Evolutionary conservation across 30 jellyfish, hydroid and myxozoan genomes (phyloP), one percentile per base, ranked within the genome.

Genomic region (Nemopilema nomurai): DNA sequence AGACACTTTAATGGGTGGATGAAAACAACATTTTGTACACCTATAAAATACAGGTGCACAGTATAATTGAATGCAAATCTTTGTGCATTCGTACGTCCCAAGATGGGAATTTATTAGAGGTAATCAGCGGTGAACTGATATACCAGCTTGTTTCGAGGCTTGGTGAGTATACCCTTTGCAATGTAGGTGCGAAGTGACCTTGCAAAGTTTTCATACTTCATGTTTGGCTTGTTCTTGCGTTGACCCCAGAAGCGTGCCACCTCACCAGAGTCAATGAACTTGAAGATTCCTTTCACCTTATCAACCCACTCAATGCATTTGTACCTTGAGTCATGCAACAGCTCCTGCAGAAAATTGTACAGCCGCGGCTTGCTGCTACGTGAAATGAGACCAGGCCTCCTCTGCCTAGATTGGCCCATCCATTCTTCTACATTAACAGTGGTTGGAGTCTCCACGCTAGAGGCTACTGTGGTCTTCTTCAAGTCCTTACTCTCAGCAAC

Each of bases 161-260:
- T 93, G 50, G 86, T 87, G 80, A 93, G 69, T 30, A 93, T 88
- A 19, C 97, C 97, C 51, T 88, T 87, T 41, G 98, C 98, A 49
- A 88, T 86, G 87, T 93, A 93, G 20, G 97, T 87, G 52, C 98
- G 97, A 25, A 93, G 87, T 9, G 98, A 93, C 18, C 98, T 41
- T 20, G 98, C 98, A 67, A 93, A 89, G 79, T 93, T 93, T 82
- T 93, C 98, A 67, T 93, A 93, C 85, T 85, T 93, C 98, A 93
- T 93, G 77, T 69, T 62, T 22, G 98, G 97, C 84, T 89, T 88
- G 88, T 93, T 93, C 79, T 93, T 93, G 51, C 96, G 95, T 32
- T 66, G 93, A 18, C 97, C 98, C 98, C 98, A 93, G 20, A 88
- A 92, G 31, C 96, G 89, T 23, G 98, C 98, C 0, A 93, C 92